phyloP scores from a whole-genome alignment of 2,113 vertebrate genomes.

The Dendropsophus ebraccatus region DNA sequence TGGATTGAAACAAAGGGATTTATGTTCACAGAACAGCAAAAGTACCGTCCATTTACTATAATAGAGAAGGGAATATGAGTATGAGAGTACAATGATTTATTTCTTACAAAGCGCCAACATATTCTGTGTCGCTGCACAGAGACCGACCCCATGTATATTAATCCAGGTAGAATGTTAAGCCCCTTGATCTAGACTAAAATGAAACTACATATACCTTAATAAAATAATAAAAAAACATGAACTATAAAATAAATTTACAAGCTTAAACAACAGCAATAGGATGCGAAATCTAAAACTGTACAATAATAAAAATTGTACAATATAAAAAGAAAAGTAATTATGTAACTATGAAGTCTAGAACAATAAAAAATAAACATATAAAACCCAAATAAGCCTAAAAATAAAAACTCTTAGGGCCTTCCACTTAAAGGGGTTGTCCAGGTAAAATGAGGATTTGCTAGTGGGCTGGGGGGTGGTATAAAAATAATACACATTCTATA shows the following conservation, averaged over 20 bases:
- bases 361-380: neutral
- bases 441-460: no score
- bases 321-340: no score
- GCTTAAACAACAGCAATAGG: no score
- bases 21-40: neutral
- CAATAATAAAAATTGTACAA: no score
- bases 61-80: neutral
- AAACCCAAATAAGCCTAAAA: no score
- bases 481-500: no score
- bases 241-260: neutral
- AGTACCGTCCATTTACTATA: neutral
- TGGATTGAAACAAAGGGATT: constrained; percentile 33
- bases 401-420: no score
- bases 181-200: neutral
- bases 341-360: no score
- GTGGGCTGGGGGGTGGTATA: no score
- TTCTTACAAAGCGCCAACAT: neutral
- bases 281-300: no score
- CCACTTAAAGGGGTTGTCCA: no score
- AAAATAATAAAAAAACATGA: neutral
- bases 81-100: neutral
- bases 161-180: neutral
- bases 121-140: neutral
- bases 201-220: neutral
- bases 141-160: neutral